Percentiles rank a stretch among this genome's conserved stretches.
Conservation (phyloP, 2,888 invertebrate genomes). For the Scaptodrosophila latifasciaeformis region DNA sequence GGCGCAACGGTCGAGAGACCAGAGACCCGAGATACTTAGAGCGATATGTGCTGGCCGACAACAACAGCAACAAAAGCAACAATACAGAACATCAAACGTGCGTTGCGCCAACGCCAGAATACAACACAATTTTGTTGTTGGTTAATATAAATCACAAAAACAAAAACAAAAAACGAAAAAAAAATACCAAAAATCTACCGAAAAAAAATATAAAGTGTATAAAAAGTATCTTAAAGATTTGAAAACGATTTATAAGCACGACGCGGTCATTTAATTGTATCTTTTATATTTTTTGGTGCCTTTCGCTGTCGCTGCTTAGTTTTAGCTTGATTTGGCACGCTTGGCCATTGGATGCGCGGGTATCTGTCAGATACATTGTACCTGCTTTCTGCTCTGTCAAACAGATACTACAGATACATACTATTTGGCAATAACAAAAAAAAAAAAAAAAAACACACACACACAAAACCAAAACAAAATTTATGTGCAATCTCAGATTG, state of each 20-base stretch:
- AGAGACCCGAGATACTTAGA: slow-evolving; percentile 46
- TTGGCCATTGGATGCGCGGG: slow-evolving; percentile 30
- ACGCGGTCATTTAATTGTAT: background rate
- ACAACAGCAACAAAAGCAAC: slow-evolving; percentile 16
- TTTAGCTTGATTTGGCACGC: slow-evolving; percentile 1
- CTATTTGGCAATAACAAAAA: too few relatives aligned
- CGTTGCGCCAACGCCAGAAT: slow-evolving; percentile 47
- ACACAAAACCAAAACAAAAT: too few relatives aligned
- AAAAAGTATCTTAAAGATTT: slow-evolving; percentile 38
- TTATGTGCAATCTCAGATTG: too few relatives aligned
- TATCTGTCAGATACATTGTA: slow-evolving; percentile 42
- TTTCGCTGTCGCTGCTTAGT: background rate
- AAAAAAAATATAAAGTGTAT: background rate
- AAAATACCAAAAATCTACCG: slow-evolving; percentile 4
- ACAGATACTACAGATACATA: too few relatives aligned
- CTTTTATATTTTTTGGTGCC: background rate
- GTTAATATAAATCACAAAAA: slow-evolving; percentile 60
- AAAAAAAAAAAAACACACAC: too few relatives aligned
- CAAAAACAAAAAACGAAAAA: slow-evolving; percentile 21
- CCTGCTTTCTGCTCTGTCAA: too few relatives aligned
- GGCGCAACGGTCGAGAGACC: slow-evolving; percentile 16
- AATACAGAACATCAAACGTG: slow-evolving; percentile 62
- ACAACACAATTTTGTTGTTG: slow-evolving; percentile 30
- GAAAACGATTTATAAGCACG: slow-evolving; percentile 33
- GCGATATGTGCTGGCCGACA: slow-evolving; percentile 16